Evolutionary conservation across 1,140 invertebrate species (phyloP).

Genomic region (Heliconius nattereri): DNA sequence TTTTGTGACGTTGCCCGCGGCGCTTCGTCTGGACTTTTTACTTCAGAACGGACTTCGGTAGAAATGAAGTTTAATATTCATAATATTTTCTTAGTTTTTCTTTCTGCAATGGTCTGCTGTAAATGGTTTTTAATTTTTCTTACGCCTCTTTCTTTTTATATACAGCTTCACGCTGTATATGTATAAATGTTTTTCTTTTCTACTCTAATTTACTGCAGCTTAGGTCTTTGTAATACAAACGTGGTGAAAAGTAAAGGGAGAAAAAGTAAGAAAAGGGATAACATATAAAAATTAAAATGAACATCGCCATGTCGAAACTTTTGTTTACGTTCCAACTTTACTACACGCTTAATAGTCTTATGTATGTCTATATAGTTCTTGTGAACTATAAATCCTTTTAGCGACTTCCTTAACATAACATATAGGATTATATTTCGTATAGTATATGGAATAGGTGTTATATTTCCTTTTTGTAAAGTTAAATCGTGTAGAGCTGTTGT

Average conservation of each 20-base stretch:
- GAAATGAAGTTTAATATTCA: not conserved
- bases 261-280: no score
- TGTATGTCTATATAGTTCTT: constrained; percentile 15
- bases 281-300: not conserved
- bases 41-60: not conserved
- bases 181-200: no score
- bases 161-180: not conserved
- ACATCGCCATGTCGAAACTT: not conserved
- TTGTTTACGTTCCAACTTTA: constrained; percentile 3
- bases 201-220: no score
- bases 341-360: not conserved
- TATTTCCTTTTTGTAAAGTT: not conserved
- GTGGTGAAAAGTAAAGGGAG: no score
- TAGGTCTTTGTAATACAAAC: no score
- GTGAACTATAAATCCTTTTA: constrained; percentile 11
- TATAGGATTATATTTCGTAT: not conserved
- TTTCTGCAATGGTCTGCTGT: not conserved
- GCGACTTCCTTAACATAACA: not conserved
- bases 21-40: not conserved
- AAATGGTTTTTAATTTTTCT: not conserved
- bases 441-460: not conserved
- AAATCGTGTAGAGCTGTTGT: not conserved
- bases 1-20: not conserved
- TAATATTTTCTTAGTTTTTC: not conserved
- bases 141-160: not conserved